Evolutionary conservation across 2,888 invertebrate species (phyloP), one percentile per base, ranked within the genome.

Genomic region (Zhengitettix transpicula): DNA sequence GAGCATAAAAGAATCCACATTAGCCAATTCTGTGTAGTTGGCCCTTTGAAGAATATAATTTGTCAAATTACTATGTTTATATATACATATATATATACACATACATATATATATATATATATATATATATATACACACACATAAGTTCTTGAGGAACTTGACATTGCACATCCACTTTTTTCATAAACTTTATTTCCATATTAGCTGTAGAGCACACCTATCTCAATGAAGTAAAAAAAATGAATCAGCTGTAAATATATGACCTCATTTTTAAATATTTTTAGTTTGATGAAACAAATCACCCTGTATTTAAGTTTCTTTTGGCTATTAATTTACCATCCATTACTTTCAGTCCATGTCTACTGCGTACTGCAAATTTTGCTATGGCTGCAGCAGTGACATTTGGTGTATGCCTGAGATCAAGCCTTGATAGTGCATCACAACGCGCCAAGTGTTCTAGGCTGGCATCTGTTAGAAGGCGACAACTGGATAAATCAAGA

Each of bases 311-410:
- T 28, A 28, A 28, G 28, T 28, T 28, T 47, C 63, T 44, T 56
- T 63, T 63, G 10, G 61, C 60, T 52, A 63, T 63, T 10, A 63
- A 57, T 44, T 63, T 63, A 0, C 58, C 60, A 58, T 63, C 63
- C 60, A 62, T 60, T 2, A 64, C 64, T 28, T 59, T 60, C n/a
- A 64, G 56, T 28, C 60, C 62, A 57, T 64, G 64, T 40, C 58
- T 59, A 17, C 58, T 58, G n/a, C 60, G 54, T 2, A 63, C 87
- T 1, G 89, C 88, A 70, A 89, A 90, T 68, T 87, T 88, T 68
- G 88, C 88, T 47, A 90, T 82, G 14, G 88, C 86, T 68, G 88
- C 87, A 5, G 87, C 87, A 7, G 87, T 85, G 52, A 90, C 86
- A 67, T 86, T 84, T 9, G 86, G 83, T 47, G 87, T 85, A 69